phyloP scores from a whole-genome alignment of 1,140 invertebrate genomes.

The Littorina saxatilis region DNA sequence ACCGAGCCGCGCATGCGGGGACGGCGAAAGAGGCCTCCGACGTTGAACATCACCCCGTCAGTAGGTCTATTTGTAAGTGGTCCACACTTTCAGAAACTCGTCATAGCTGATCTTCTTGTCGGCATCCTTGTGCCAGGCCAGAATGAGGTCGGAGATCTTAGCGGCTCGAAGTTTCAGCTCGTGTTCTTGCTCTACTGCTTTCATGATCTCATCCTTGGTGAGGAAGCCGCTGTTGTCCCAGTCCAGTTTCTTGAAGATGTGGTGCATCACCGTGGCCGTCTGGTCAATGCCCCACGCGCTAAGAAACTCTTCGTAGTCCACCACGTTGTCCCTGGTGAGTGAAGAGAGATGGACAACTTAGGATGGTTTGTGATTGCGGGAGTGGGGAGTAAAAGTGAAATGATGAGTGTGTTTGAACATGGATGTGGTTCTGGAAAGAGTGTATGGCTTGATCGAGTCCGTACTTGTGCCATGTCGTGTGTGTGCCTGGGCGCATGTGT shows the following conservation, averaged over 20 bases:
- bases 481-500: too few species aligned
- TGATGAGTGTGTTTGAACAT: too few species aligned
- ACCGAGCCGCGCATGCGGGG: background rate
- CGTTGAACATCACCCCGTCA: background rate
- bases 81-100: conserved; percentile 58
- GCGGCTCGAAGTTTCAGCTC: conserved; percentile 59
- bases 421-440: too few species aligned
- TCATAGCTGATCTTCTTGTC: conserved; percentile 60
- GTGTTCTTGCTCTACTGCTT: conserved; percentile 57
- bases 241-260: conserved; percentile 62
- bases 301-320: conserved; percentile 66
- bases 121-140: conserved; percentile 58
- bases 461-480: too few species aligned
- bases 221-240: conserved; percentile 64
- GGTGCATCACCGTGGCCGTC: conserved; percentile 53
- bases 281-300: conserved; percentile 52
- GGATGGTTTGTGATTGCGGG: too few species aligned
- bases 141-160: conserved; percentile 59
- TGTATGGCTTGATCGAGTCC: too few species aligned
- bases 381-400: too few species aligned
- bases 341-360: too few species aligned
- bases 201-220: conserved; percentile 61
- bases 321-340: conserved; percentile 39
- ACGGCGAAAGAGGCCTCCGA: too few species aligned
- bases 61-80: conserved; percentile 10